Evolutionary conservation across 2,888 invertebrate species (phyloP), one percentile per base, ranked within the genome.

Genomic region (Trachelus tabidus): DNA sequence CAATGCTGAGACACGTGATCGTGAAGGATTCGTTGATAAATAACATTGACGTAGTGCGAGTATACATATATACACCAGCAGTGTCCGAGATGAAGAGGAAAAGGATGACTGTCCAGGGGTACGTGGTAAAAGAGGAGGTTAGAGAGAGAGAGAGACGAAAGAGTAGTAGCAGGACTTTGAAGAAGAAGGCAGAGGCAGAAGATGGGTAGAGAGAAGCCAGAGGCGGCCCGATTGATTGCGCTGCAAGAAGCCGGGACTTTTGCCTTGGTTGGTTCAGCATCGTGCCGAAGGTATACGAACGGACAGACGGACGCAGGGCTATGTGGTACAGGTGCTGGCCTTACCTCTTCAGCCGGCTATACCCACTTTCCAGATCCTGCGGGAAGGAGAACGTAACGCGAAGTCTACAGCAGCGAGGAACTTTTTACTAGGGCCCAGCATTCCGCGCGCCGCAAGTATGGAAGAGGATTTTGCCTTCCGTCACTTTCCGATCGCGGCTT

Each of bases 211-310:
- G 69, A 77, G 82, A 80, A 80, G 76, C 79, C 83, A 76, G 80
- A 83, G 86, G 86, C 88, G 88, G 87, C 85, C 84, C 89, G 86
- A 90, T 90, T 90, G 89, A 90, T 90, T 90, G 87, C 87, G 68
- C 77, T 84, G 85, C 89, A 90, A 90, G 88, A 89, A 89, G 85
- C 81, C 83, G 76, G 81, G 77, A 75, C 81, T 82, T 85, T 85
- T 56, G 56, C 56, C 56, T 56, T 56, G 56, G 56, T 23, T 56
- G 56, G 15, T 56, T 56, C 56, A 56, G 78, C 87, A 86, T 85
- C 84, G 85, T 87, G 84, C 85, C 85, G 87, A 84, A 81, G 84
- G 75, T 71, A 81, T 80, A 83, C 80, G 81, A 81, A 81, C 79
- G 84, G 84, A 85, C 87, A 86, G 89, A 87, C 87, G 88, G 88